Percentiles rank a stretch among this genome's conserved stretches.
Conservation (phyloP, 92 coral and sea anemone genomes). For the Zoanthus solanderi region DNA sequence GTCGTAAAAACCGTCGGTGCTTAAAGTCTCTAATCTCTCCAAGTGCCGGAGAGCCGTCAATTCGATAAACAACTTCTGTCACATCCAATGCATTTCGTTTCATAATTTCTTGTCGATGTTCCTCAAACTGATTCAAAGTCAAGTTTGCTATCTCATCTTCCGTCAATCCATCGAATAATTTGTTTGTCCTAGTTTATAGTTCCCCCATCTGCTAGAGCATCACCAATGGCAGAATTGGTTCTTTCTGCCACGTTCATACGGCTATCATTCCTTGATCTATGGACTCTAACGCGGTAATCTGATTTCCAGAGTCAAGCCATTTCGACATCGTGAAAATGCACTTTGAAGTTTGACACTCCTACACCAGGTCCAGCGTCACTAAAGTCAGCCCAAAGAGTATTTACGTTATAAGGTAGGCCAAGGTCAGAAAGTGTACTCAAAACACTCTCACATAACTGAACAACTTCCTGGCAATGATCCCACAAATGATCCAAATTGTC, state of each 20-base stretch:
- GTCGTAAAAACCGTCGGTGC: no score
- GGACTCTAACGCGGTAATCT: background rate
- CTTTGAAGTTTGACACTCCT: background rate
- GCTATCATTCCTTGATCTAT: background rate
- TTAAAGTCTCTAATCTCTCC: constrained; percentile 16
- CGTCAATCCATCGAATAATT: constrained; percentile 44
- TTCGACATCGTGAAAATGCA: background rate
- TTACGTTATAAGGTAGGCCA: constrained; percentile 2
- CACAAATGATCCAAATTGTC: constrained; percentile 20
- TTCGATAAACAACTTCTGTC: constrained; percentile 34
- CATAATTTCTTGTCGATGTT: constrained; percentile 26
- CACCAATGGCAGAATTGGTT: constrained; percentile 31
- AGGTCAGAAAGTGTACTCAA: background rate
- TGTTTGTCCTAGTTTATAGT: constrained; percentile 37
- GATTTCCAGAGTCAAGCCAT: background rate
- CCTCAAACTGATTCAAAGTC: constrained; percentile 42
- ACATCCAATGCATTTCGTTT: constrained; percentile 41
- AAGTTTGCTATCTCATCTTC: constrained; percentile 33
- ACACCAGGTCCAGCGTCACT: constrained; percentile 1
- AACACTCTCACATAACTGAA: constrained; percentile 8
- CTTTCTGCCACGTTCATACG: background rate
- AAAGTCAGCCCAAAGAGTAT: background rate
- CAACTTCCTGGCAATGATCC: constrained; percentile 3
- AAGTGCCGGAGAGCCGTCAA: constrained; percentile 49
- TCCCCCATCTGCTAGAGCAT: constrained; percentile 47